Percentiles rank a stretch among this genome's conserved stretches.
These are phyloP conservation scores for Amazona ochrocephala DNA, from an alignment of 2,797 vertebrate genomes.

Conservation along the genomic window DNA sequence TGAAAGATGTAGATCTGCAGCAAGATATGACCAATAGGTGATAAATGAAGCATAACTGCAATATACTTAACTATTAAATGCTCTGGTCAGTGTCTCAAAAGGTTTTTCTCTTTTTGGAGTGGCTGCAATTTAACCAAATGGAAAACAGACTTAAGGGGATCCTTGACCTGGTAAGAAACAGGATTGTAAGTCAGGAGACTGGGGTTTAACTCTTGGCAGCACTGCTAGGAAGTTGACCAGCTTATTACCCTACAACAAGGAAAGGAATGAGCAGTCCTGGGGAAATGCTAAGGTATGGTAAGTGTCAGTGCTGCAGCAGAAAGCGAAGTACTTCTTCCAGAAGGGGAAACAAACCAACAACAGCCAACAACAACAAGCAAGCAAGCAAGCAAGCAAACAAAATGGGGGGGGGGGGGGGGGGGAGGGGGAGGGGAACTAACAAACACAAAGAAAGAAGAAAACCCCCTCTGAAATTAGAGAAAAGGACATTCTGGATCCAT, in stretches of 20 bases:
- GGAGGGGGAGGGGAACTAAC: too few species aligned
- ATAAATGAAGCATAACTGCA: neutral
- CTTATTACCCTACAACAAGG: neutral
- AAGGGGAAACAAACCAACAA: neutral
- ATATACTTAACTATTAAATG: neutral
- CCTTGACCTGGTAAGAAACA: neutral
- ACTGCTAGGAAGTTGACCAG: neutral
- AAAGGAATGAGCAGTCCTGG: neutral
- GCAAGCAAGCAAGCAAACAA: too few species aligned
- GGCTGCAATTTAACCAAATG: neutral
- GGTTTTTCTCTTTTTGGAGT: neutral
- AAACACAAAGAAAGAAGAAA: too few species aligned
- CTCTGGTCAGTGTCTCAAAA: neutral
- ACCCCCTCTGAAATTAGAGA: too few species aligned
- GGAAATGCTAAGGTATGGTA: neutral
- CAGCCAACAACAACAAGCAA: neutral
- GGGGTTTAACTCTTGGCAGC: neutral
- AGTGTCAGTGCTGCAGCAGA: neutral
- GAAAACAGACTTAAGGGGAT: neutral
- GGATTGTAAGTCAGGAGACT: neutral
- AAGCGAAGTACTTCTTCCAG: neutral
- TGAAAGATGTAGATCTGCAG: neutral
- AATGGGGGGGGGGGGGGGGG: too few species aligned
- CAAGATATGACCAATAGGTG: neutral
- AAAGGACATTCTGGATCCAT: too few species aligned